phyloP scores from a whole-genome alignment of 2,888 invertebrate species.

The Alloscopus bannaensis region DNA sequence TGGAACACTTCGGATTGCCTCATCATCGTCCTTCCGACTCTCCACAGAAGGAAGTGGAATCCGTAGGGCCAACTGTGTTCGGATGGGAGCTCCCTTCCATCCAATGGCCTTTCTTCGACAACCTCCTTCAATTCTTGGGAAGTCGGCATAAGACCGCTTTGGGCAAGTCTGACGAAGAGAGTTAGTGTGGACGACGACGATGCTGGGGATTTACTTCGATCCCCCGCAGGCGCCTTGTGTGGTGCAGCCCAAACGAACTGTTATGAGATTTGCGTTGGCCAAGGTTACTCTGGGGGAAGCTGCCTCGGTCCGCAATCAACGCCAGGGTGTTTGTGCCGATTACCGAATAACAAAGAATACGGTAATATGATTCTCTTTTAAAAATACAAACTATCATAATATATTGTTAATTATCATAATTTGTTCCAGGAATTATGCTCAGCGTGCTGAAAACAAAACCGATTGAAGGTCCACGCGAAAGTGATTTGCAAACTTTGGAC shows the following conservation, averaged over 20 bases:
- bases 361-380: constrained; percentile 7
- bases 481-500: not conserved
- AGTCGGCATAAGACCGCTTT: not conserved
- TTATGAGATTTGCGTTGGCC: not conserved
- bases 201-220: not conserved
- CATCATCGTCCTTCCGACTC: constrained; percentile 20
- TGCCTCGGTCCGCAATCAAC: constrained; percentile 31
- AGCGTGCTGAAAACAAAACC: not conserved
- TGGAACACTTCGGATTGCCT: constrained; percentile 20
- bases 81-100: constrained; percentile 33
- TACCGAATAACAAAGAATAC: constrained; percentile 4
- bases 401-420: not conserved
- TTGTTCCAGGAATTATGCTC: constrained; percentile 12
- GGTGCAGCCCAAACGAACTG: not conserved
- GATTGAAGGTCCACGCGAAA: not conserved
- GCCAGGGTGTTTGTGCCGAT: constrained; percentile 21
- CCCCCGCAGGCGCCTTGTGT: not conserved
- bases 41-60: constrained; percentile 22
- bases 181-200: constrained; percentile 18
- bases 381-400: not conserved
- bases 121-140: constrained; percentile 34
- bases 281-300: constrained; percentile 31
- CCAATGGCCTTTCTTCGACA: constrained; percentile 36
- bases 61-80: not conserved
- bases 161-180: constrained; percentile 6